Evolutionary conservation across 2,888 invertebrate species (phyloP), one percentile per base, ranked within the genome.

Genomic region (Anarsia innoxiella): DNA sequence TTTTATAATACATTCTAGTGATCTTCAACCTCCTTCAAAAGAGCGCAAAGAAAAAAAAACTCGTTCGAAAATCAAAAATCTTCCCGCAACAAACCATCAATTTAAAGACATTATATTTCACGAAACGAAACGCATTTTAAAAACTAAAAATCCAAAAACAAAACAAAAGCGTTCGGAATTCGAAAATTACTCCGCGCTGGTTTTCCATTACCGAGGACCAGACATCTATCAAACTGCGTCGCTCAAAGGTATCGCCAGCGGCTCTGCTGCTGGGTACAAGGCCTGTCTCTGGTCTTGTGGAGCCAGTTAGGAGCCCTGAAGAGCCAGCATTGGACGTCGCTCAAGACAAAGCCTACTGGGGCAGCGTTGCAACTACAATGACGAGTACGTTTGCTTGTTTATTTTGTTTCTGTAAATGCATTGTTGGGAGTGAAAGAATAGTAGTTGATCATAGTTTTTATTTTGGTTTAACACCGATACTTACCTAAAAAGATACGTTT

Each of bases 221-320:
- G 40, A 43, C 46, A 61, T 48, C 61, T 56, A 48, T 65, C 79
- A 80, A 80, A 57, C 78, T 79, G 85, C 78, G 82, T 65, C 80
- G 85, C 36, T 77, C 83, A 54, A 67, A 75, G 61, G 79, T 78
- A 45, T 74, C 84, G 44, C 79, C 87, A 66, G 87, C 82, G 65
- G 82, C 85, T 30, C 45, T 87, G 82, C 84, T 87, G 71, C 86
- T 87, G 56, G 88, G 88, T 51, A 86, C 88, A 40, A 76, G 87
- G 52, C 79, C 86, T 28, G 78, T 86, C 44, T 86, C 84, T 16
- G 86, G 86, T 36, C 69, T 86, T 51, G 70, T 84, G 49, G 85
- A 84, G 49, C 83, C 79, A 5, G 75, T 70, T 28, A 58, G 86
- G 36, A 80, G 79, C 40, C 84, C 85, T 23, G 86, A 85, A 40